These are phyloP conservation scores for Centruroides sculpturatus DNA, from an alignment of 1,140 invertebrate genomes.

Conservation along the genomic window DNA sequence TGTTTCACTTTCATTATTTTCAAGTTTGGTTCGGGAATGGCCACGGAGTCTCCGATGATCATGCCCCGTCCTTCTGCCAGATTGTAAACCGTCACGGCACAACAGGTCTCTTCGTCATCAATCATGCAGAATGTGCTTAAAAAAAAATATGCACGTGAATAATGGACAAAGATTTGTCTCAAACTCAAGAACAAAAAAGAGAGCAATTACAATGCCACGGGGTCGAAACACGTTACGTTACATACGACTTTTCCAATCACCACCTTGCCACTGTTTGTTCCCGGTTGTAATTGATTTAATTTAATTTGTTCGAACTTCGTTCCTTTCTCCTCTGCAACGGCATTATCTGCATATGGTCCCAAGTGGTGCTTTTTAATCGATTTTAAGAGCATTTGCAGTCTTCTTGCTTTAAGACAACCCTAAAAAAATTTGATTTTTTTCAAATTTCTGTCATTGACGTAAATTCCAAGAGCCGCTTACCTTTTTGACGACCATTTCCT, in stretches of 20 bases:
- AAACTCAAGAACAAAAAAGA: too few species aligned
- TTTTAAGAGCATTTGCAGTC: conserved; percentile 47
- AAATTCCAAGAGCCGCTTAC: conserved; percentile 21
- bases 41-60: conserved; percentile 67
- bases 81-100: conserved; percentile 67
- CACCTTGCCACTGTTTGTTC: conserved; percentile 49
- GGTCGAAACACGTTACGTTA: conserved; percentile 53
- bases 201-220: conserved; percentile 56
- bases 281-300: conserved; percentile 37
- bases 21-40: conserved; percentile 52
- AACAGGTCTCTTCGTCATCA: conserved; percentile 51
- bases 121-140: conserved; percentile 61
- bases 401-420: conserved; percentile 57
- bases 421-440: conserved; percentile 9
- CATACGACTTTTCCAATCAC: conserved; percentile 65
- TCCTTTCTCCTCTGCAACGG: conserved; percentile 30
- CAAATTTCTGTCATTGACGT: too few species aligned
- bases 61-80: conserved; percentile 61
- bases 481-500: conserved; percentile 44
- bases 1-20: not conserved
- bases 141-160: conserved; percentile 23
- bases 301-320: conserved; percentile 36
- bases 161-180: too few species aligned
- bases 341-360: conserved; percentile 46
- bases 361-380: conserved; percentile 32